Conservation (phyloP, 2,888 invertebrate genomes). For the Melipona beecheii region DNA sequence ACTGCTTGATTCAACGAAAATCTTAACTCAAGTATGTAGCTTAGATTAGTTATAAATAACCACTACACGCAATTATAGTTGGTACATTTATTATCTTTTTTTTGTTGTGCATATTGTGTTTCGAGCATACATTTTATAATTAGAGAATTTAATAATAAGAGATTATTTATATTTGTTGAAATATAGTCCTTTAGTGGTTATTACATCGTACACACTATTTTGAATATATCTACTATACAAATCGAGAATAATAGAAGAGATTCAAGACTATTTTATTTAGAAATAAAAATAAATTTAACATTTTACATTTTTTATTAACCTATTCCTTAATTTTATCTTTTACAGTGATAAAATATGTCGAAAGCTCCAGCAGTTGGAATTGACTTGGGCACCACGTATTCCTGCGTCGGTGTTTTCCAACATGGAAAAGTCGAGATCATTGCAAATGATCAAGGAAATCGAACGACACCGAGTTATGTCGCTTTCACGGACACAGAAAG, state of each 20-base stretch:
- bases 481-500: conserved; percentile 94
- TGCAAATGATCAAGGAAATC: conserved; percentile 95
- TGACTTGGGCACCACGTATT: conserved; percentile 95
- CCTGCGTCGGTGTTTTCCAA: conserved; percentile 94
- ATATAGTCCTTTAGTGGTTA: too few relatives aligned
- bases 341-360: conserved; percentile 67
- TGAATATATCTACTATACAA: too few relatives aligned
- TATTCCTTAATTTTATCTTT: neutral
- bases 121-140: neutral
- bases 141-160: neutral
- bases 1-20: neutral
- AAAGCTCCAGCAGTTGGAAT: conserved; percentile 89
- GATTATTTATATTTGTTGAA: too few relatives aligned
- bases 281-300: too few relatives aligned
- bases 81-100: neutral
- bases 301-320: too few relatives aligned
- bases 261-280: too few relatives aligned
- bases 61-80: neutral
- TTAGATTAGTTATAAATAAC: conserved; percentile 8
- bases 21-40: neutral
- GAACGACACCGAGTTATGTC: conserved; percentile 94
- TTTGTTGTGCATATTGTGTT: neutral
- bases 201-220: too few relatives aligned
- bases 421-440: conserved; percentile 93
- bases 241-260: too few relatives aligned